Percentiles rank a stretch among this genome's conserved stretches.
Evolutionary conservation across 1,140 invertebrate species (phyloP).

Genomic region (Zaprionus gabonicus): DNA sequence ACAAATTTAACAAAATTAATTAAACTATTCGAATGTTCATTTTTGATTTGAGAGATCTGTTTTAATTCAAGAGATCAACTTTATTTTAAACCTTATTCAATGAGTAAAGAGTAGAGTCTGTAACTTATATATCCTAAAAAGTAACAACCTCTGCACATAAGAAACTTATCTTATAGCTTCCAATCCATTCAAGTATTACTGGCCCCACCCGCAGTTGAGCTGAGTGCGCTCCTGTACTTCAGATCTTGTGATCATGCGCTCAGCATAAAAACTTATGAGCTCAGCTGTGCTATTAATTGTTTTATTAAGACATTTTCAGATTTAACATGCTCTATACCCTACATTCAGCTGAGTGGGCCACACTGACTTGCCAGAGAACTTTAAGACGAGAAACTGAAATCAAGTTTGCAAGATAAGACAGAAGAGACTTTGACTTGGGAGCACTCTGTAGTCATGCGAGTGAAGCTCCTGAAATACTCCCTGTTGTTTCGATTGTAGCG

Average conservation of each 20-base stretch:
- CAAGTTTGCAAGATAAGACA: background rate
- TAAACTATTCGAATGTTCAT: too few relatives aligned
- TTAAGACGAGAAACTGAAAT: background rate
- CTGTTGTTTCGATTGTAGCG: background rate
- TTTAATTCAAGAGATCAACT: too few relatives aligned
- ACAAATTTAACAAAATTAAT: too few relatives aligned
- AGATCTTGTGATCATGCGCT: slow-evolving; percentile 55
- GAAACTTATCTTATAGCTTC: background rate
- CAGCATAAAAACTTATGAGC: slow-evolving; percentile 74
- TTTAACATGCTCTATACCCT: slow-evolving; percentile 75
- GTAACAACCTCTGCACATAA: background rate
- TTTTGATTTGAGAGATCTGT: too few relatives aligned
- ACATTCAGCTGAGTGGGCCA: slow-evolving; percentile 23
- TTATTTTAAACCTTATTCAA: too few relatives aligned
- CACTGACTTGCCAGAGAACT: slow-evolving; percentile 5
- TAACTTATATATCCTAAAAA: too few relatives aligned
- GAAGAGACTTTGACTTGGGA: background rate
- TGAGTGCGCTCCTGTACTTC: slow-evolving; percentile 54
- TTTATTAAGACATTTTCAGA: slow-evolving; percentile 82
- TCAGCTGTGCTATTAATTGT: slow-evolving; percentile 82
- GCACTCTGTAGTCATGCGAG: too few relatives aligned
- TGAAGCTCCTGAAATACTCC: background rate
- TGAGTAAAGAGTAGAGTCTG: too few relatives aligned
- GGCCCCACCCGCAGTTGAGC: background rate
- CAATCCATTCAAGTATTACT: background rate